Evolutionary conservation across 2,888 invertebrate genomes (phyloP).

Genomic region (Arenicola marina): DNA sequence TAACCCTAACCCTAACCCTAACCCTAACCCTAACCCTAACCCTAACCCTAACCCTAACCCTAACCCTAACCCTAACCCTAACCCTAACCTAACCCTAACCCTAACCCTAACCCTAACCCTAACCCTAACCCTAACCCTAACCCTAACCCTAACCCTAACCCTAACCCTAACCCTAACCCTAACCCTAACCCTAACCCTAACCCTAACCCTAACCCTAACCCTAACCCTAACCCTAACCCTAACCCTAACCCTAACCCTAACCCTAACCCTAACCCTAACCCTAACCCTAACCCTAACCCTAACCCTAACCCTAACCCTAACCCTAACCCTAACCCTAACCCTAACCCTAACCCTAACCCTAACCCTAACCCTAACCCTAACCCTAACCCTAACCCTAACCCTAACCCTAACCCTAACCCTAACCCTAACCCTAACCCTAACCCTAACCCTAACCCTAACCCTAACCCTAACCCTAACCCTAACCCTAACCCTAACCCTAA

Average conservation of each 20-base stretch:
- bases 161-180: conserved; percentile 29
- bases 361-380: no score
- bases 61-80: conserved; percentile 29
- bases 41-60: conserved; percentile 33
- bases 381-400: no score
- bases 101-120: conserved; percentile 27
- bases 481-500: no score
- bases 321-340: no score
- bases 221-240: conserved; percentile 10
- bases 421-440: no score
- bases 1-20: conserved; percentile 35
- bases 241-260: conserved; percentile 18
- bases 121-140: conserved; percentile 31
- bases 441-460: no score
- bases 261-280: conserved; percentile 28
- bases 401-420: no score
- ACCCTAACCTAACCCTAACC: no score
- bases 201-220: conserved; percentile 28
- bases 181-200: conserved; percentile 26
- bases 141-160: conserved; percentile 23
- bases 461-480: no score
- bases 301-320: no score
- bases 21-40: conserved; percentile 34
- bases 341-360: no score
- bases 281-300: conserved; percentile 30